Conservation (phyloP, 2,888 invertebrate species). For the Toxonevra muliebris region DNA sequence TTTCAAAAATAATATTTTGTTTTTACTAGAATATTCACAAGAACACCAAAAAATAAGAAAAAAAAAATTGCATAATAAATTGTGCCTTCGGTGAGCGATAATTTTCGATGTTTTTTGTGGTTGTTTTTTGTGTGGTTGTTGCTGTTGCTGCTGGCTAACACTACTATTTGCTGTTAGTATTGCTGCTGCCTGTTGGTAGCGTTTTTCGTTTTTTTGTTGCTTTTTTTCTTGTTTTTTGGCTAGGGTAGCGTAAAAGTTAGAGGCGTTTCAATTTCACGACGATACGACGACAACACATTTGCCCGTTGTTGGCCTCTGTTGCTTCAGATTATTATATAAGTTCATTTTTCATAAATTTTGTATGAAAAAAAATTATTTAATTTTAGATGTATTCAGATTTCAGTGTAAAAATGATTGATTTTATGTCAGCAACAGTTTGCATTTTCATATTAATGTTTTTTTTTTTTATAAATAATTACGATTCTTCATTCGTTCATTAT, state of each 20-base stretch:
- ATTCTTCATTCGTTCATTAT: conserved; percentile 42
- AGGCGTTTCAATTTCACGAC: conserved; percentile 27
- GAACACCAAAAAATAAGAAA: background rate
- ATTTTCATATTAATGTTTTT: conserved; percentile 8
- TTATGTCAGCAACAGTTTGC: conserved; percentile 4
- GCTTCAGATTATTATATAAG: conserved; percentile 28
- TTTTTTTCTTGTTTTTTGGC: conserved; percentile 6
- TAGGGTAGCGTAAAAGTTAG: conserved; percentile 20
- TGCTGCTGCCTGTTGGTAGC: conserved; percentile 6
- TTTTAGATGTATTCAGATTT: conserved; percentile 25
- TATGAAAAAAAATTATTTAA: background rate
- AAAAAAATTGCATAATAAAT: background rate
- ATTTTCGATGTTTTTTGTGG: background rate
- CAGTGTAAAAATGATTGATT: conserved; percentile 24
- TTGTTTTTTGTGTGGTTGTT: background rate
- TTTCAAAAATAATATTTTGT: background rate
- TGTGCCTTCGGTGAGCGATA: conserved; percentile 9
- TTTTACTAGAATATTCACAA: background rate
- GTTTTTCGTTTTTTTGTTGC: background rate
- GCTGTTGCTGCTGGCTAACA: conserved; percentile 10
- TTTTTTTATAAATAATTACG: conserved; percentile 8
- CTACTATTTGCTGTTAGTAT: background rate
- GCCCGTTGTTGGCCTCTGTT: conserved; percentile 22
- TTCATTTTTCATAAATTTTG: conserved; percentile 3
- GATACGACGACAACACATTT: conserved; percentile 15